Percentiles rank a stretch among this genome's conserved stretches.
Conservation (phyloP, 2,888 invertebrate genomes). For the Ennomos quercinarius region DNA sequence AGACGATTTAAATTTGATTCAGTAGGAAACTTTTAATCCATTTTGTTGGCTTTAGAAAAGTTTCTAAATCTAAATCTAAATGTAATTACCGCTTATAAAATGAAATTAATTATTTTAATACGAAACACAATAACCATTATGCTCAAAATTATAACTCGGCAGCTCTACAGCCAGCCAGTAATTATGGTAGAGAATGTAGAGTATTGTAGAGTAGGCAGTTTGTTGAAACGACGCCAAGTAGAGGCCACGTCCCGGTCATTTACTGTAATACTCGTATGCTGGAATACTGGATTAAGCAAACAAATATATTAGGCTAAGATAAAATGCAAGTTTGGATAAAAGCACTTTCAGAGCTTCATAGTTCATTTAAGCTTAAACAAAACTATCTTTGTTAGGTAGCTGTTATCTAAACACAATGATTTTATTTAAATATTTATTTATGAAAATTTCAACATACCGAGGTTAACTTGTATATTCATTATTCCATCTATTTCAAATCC, state of each 20-base stretch:
- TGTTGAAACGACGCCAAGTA: slow-evolving; percentile 27
- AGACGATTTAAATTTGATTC: too few relatives aligned
- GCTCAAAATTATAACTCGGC: slow-evolving; percentile 15
- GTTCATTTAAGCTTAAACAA: background rate
- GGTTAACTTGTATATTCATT: too few relatives aligned
- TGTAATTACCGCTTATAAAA: too few relatives aligned
- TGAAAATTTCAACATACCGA: too few relatives aligned
- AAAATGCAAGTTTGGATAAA: background rate
- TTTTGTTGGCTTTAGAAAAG: too few relatives aligned
- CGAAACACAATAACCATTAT: slow-evolving; percentile 24
- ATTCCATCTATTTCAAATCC: too few relatives aligned
- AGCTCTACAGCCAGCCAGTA: slow-evolving; percentile 17
- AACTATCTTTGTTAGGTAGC: too few relatives aligned
- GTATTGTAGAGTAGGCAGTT: slow-evolving; percentile 12
- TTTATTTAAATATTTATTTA: too few relatives aligned
- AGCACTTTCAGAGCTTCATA: background rate
- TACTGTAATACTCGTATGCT: slow-evolving; percentile 19
- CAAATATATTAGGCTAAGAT: slow-evolving; percentile 6
- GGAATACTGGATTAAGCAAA: slow-evolving; percentile 10
- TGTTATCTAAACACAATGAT: too few relatives aligned
- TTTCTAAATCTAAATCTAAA: background rate
- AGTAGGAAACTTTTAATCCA: background rate
- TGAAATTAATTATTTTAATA: slow-evolving; percentile 19
- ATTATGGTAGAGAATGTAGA: slow-evolving; percentile 20
- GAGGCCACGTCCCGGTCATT: slow-evolving; percentile 21